These are phyloP conservation scores for Hafferia zeledoni DNA, from an alignment of 2,797 vertebrate genomes.

Conservation along the genomic window DNA sequence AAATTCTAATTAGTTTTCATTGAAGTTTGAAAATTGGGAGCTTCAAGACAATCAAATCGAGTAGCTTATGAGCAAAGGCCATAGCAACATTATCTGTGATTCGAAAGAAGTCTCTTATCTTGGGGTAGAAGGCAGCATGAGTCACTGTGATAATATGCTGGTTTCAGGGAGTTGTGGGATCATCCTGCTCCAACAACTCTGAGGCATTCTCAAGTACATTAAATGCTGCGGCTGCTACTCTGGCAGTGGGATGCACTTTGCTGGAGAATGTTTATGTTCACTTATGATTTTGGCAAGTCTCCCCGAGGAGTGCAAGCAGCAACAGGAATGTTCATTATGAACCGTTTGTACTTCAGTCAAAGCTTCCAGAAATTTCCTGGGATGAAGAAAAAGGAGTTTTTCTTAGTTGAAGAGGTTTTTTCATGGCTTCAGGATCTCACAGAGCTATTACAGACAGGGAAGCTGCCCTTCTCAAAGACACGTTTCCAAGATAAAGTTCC, in stretches of 20 bases:
- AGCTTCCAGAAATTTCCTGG: conserved; percentile 17
- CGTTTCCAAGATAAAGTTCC: not conserved
- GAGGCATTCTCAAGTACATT: conserved; percentile 4
- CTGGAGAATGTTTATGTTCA: conserved; percentile 21
- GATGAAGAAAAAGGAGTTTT: not conserved
- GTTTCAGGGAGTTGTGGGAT: not conserved
- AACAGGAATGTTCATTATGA: conserved; percentile 51
- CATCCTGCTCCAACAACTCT: conserved; percentile 22
- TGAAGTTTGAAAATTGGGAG: not conserved
- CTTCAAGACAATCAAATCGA: not conserved
- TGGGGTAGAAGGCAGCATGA: not conserved
- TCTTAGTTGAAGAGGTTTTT: not conserved
- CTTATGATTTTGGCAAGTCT: conserved; percentile 48
- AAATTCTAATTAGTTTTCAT: not conserved
- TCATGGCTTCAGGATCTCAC: not conserved
- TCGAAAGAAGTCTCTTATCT: conserved; percentile 11
- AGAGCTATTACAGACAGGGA: not conserved
- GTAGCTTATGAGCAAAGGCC: not conserved
- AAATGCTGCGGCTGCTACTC: conserved; percentile 7
- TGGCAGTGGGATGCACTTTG: conserved; percentile 20
- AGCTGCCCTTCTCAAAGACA: not conserved
- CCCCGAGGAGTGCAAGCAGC: not conserved
- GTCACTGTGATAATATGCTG: conserved; percentile 28
- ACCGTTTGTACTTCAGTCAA: not conserved
- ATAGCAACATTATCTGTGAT: not conserved